These are phyloP conservation scores for Acanthurus tractus DNA, from an alignment of 2,797 vertebrate species.

Conservation along the genomic window DNA sequence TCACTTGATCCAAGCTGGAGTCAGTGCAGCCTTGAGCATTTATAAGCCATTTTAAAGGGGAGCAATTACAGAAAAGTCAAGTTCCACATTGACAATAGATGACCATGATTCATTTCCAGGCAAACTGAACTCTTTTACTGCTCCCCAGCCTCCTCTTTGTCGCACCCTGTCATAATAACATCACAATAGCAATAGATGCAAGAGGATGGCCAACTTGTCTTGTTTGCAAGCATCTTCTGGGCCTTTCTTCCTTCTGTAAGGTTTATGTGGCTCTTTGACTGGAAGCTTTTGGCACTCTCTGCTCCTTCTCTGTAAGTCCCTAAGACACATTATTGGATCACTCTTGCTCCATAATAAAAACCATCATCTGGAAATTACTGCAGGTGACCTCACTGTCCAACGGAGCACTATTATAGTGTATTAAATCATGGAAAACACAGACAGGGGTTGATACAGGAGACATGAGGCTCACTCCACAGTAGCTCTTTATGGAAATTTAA, in stretches of 20 bases:
- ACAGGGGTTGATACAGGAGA: constrained; percentile 14
- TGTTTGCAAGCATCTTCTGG: constrained; percentile 16
- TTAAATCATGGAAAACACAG: constrained; percentile 69
- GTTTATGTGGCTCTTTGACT: constrained; percentile 39
- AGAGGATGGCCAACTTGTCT: constrained; percentile 3
- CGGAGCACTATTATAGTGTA: constrained; percentile 45
- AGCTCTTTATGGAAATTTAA: constrained; percentile 14
- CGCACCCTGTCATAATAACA: constrained; percentile 24
- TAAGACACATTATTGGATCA: constrained; percentile 51
- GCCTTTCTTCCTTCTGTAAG: background rate
- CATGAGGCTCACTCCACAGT: background rate
- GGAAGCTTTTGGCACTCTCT: constrained; percentile 48
- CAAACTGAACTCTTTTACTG: constrained; percentile 9
- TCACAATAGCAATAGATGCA: constrained; percentile 11
- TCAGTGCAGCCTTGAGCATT: constrained; percentile 61
- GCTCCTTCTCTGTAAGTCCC: constrained; percentile 38
- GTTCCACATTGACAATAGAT: constrained; percentile 73
- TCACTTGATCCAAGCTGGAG: constrained; percentile 77
- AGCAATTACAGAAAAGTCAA: constrained; percentile 75
- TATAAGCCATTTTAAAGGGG: constrained; percentile 69
- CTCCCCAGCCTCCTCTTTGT: constrained; percentile 20
- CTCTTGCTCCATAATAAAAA: constrained; percentile 67
- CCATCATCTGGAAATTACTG: constrained; percentile 61
- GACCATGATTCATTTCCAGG: constrained; percentile 38
- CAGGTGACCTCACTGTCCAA: constrained; percentile 61